phyloP scores from a whole-genome alignment of 92 coral and sea anemone genomes.

The Epizoanthus fatuus region DNA sequence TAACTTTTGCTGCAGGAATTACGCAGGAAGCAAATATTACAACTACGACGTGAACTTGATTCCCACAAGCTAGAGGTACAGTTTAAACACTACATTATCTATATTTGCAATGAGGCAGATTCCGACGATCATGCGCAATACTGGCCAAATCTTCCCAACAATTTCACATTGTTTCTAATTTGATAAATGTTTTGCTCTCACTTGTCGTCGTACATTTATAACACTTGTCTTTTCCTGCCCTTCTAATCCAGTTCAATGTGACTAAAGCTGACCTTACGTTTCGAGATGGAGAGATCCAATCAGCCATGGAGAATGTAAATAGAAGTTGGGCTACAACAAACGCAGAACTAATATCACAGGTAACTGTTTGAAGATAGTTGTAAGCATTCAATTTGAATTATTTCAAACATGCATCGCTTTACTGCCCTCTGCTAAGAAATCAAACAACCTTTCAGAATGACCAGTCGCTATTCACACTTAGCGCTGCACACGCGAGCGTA shows the following conservation, averaged over 20 bases:
- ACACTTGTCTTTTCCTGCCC: not conserved
- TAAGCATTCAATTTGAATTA: not conserved
- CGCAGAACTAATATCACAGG: not conserved
- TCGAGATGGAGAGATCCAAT: not conserved
- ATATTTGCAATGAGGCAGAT: not conserved
- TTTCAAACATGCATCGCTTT: not conserved
- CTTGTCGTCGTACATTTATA: too few species aligned
- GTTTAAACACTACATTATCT: not conserved
- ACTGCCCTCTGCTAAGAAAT: not conserved
- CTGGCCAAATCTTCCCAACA: not conserved
- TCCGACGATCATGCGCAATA: not conserved
- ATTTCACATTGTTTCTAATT: too few species aligned
- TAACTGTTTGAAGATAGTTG: not conserved
- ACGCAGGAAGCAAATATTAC: conserved; percentile 1
- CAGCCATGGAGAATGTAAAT: not conserved
- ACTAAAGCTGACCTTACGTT: not conserved
- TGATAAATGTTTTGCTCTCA: too few species aligned
- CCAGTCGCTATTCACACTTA: not conserved
- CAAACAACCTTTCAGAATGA: not conserved
- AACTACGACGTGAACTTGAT: not conserved
- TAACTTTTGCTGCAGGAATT: not conserved
- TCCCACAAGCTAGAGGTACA: not conserved
- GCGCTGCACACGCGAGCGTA: not conserved
- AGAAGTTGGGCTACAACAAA: conserved; percentile 1
- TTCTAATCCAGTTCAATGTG: not conserved